Percentiles rank a stretch among this genome's conserved stretches.
Conservation (phyloP, 2,113 vertebrate species). For the Mobula birostris region DNA sequence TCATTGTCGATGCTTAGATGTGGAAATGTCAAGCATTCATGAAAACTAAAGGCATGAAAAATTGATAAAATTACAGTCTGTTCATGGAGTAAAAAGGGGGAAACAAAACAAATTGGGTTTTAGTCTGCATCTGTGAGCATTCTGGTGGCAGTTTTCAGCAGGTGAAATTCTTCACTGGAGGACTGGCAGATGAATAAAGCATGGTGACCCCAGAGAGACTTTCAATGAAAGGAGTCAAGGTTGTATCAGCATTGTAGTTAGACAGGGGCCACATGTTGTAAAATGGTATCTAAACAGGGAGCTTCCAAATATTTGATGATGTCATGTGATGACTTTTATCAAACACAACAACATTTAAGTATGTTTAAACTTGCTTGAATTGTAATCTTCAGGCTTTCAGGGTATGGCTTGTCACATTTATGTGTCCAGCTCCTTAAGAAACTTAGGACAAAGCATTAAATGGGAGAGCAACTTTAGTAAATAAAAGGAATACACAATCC, state of each 20-base stretch:
- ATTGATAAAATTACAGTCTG: constrained; percentile 71
- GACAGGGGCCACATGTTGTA: constrained; percentile 5
- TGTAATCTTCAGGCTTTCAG: not conserved
- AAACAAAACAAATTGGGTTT: constrained; percentile 52
- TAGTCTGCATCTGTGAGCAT: constrained; percentile 52
- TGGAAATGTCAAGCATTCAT: constrained; percentile 70
- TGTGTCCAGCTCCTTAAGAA: not conserved
- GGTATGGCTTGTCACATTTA: not conserved
- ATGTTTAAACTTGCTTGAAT: not conserved
- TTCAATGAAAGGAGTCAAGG: constrained; percentile 52
- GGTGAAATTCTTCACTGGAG: constrained; percentile 61
- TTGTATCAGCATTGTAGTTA: not conserved
- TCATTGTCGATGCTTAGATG: constrained; percentile 70
- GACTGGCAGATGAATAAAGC: constrained; percentile 55
- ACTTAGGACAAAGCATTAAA: not conserved
- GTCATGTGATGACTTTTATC: not conserved
- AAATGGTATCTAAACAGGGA: not conserved
- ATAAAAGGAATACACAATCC: not conserved
- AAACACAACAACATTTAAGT: not conserved
- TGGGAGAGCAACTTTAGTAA: not conserved
- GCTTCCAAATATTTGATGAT: not conserved
- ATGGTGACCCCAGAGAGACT: constrained; percentile 53
- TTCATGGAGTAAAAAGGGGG: constrained; percentile 58
- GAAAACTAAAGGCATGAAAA: constrained; percentile 62
- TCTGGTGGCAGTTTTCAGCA: constrained; percentile 67